Conservation (phyloP, 2,888 invertebrate species). For the Acrobasis consociella region DNA sequence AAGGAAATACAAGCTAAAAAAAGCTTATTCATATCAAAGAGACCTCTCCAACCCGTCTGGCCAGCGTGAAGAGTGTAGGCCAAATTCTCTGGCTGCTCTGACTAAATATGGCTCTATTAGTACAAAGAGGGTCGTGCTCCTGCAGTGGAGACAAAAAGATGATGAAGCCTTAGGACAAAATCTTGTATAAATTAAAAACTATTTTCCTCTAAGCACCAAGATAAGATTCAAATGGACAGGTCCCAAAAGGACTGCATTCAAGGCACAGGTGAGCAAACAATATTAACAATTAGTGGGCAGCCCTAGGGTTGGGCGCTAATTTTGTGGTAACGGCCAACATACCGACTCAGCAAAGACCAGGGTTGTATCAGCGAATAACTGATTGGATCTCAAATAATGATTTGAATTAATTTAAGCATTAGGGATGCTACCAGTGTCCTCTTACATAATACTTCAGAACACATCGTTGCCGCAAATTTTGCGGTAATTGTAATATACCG, state of each 20-base stretch:
- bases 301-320: conserved; percentile 52
- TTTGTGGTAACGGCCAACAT: conserved; percentile 53
- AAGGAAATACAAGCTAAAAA: too few relatives aligned
- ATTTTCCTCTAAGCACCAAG: not conserved
- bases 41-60: too few relatives aligned
- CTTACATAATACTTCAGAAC: not conserved
- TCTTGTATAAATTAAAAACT: too few relatives aligned
- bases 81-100: too few relatives aligned
- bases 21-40: too few relatives aligned
- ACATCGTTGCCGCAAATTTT: too few relatives aligned
- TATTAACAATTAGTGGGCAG: conserved; percentile 26
- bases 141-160: too few relatives aligned
- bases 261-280: conserved; percentile 26
- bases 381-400: conserved; percentile 7
- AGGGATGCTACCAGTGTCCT: not conserved
- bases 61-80: too few relatives aligned
- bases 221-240: not conserved
- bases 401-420: not conserved
- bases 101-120: too few relatives aligned
- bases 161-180: too few relatives aligned
- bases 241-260: not conserved
- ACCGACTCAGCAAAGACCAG: conserved; percentile 37
- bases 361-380: conserved; percentile 28
- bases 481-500: too few relatives aligned
- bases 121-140: too few relatives aligned